Evolutionary conservation across 2,113 vertebrate genomes (phyloP), one percentile per base, ranked within the genome.

Genomic region (Clarias gariepinus): DNA sequence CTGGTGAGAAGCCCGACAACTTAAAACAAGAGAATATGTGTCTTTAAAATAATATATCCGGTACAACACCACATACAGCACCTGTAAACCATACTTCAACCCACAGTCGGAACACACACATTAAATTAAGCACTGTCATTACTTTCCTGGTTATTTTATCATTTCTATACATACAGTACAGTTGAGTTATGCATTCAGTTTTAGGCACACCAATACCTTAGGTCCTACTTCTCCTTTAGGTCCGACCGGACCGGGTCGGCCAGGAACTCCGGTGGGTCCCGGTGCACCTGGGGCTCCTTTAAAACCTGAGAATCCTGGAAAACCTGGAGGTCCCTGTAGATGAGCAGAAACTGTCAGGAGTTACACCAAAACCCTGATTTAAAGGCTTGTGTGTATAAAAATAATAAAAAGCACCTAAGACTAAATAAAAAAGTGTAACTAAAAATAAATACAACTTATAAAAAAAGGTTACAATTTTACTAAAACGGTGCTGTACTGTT

Each of bases 301-400:
- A 88, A 97, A 95, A 13, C 97, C 97, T 15, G 95, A 91, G 87
- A 98, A 88, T 1, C 96, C 97, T 3, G 95, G 87, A 86, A 97
- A 94, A 73, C 96, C 97, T 21, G 94, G 87, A 77, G 89, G 63
- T 4, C 96, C 96, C 97, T 98, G 87, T 30, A 90, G 12, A 19
- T n/a, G 73, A 16, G 10, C 61, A 61, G 6, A 9, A 19, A 78
- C 12, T 53, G 41, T 52, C 23, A 55, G n/a, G 19, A 55, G 21
- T 41, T 19, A 73, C 69, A 71, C 16, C 9, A 41, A 41, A 41
- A 23, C 18, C 3, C 73, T 25, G 71, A 74, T 74, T 47, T 21
- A 74, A 41, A 12, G 6, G 7, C 9, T 63, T 63, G 8, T 63
- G 61, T 63, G 25, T 64, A n/a, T 3, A 8, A 63, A 28, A 36